These are phyloP conservation scores for Zoanthus solanderi DNA, from an alignment of 92 coral and sea anemone genomes.

Conservation along the genomic window DNA sequence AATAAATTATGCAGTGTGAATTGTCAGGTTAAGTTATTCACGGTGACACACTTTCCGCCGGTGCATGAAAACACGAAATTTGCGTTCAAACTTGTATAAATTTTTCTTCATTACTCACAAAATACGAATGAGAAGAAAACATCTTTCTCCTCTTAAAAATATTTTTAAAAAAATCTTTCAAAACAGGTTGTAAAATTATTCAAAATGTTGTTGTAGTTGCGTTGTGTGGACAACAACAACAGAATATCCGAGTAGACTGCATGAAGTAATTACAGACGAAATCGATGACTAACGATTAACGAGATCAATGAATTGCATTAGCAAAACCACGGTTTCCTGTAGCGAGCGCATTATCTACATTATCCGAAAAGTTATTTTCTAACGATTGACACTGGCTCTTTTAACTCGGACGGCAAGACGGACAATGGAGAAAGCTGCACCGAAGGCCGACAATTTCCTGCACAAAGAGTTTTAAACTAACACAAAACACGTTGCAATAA, in stretches of 20 bases:
- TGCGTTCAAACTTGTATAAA: neutral
- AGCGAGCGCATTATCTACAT: slow-evolving; percentile 5
- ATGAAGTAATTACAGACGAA: slow-evolving; percentile 26
- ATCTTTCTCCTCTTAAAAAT: neutral
- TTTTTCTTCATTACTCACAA: neutral
- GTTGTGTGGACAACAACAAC: slow-evolving; percentile 24
- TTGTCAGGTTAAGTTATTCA: neutral
- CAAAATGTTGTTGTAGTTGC: neutral
- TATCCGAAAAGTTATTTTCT: slow-evolving; percentile 28
- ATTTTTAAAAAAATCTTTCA: neutral
- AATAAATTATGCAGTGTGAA: slow-evolving; percentile 42
- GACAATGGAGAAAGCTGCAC: slow-evolving; percentile 6
- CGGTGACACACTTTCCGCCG: slow-evolving; percentile 16
- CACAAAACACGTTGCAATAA: slow-evolving; percentile 33
- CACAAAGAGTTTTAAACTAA: slow-evolving; percentile 29
- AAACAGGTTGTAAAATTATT: neutral
- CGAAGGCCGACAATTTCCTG: slow-evolving; percentile 37
- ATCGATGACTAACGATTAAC: slow-evolving; percentile 25
- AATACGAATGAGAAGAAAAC: neutral
- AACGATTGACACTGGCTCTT: slow-evolving; percentile 18
- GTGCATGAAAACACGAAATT: neutral
- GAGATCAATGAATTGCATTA: slow-evolving; percentile 27
- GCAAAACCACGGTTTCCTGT: slow-evolving; percentile 4
- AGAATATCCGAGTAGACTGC: neutral
- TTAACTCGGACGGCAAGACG: slow-evolving; percentile 13